Evolutionary conservation across 2,797 vertebrate genomes (phyloP).

Genomic region (Australoheros facetus): DNA sequence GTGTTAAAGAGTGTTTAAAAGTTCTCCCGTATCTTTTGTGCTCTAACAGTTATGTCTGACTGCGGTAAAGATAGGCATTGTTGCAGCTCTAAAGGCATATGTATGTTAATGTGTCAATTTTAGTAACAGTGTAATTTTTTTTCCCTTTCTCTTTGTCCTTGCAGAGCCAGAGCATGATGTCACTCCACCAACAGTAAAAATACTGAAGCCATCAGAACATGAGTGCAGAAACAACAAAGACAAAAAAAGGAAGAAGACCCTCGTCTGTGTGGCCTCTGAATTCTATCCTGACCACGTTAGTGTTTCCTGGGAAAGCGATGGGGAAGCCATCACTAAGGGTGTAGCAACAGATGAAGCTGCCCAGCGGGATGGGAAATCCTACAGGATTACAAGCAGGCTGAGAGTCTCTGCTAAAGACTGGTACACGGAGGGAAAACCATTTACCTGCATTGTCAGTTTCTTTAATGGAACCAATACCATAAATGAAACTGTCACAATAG

Average conservation of each 20-base stretch:
- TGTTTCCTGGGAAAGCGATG: slow-evolving; percentile 25
- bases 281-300: slow-evolving; percentile 78
- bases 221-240: slow-evolving; percentile 36
- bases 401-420: slow-evolving; percentile 34
- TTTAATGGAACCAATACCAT: accelerated
- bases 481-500: accelerated
- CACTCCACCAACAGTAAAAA: accelerated
- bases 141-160: neutral
- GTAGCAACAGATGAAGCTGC: slow-evolving; percentile 66
- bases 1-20: neutral
- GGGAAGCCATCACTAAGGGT: accelerated
- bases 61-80: neutral
- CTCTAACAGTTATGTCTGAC: accelerated
- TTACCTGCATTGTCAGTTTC: slow-evolving; percentile 52
- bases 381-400: slow-evolving; percentile 76
- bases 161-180: accelerated
- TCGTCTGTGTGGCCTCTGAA: slow-evolving; percentile 64
- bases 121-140: too few relatives aligned
- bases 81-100: neutral
- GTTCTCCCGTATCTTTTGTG: accelerated
- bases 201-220: accelerated
- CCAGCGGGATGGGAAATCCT: accelerated
- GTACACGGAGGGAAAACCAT: accelerated
- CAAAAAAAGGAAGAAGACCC: slow-evolving; percentile 40
- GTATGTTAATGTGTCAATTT: neutral